Evolutionary conservation across 2,797 vertebrate genomes (phyloP).

Genomic region (Eutrigla gurnardus): DNA sequence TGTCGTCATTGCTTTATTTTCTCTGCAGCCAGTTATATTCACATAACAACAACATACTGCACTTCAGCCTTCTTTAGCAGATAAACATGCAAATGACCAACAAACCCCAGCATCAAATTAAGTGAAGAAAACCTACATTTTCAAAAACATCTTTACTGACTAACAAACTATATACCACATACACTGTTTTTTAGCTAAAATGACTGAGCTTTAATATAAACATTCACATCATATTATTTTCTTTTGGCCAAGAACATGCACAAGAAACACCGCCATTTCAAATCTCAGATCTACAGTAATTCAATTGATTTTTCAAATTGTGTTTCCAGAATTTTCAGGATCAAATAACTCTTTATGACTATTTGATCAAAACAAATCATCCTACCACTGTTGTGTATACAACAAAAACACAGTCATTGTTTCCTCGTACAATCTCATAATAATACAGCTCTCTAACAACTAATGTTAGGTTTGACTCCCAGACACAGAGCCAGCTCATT

Average conservation of each 20-base stretch:
- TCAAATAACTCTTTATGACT: slow-evolving; percentile 12
- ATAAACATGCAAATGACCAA: slow-evolving; percentile 36
- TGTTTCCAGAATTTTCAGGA: slow-evolving; percentile 5
- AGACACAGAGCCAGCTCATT: slow-evolving; percentile 94
- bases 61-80: slow-evolving; percentile 12
- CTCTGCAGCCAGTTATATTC: slow-evolving; percentile 8
- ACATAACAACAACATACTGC: slow-evolving; percentile 19
- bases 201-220: too few relatives aligned
- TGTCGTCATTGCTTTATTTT: slow-evolving; percentile 47
- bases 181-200: not conserved
- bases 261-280: slow-evolving; percentile 17
- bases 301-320: not conserved
- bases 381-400: not conserved
- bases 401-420: slow-evolving; percentile 18
- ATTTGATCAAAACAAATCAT: slow-evolving; percentile 18
- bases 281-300: not conserved
- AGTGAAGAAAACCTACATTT: slow-evolving; percentile 4
- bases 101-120: not conserved
- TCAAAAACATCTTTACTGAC: not conserved
- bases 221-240: slow-evolving; percentile 19
- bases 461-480: slow-evolving; percentile 86
- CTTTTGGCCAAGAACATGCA: slow-evolving; percentile 45
- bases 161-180: not conserved
- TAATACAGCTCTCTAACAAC: not conserved
- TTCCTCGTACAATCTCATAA: not conserved